Conservation (phyloP, 2,113 vertebrate species). For the Phrynosoma platyrhinos region DNA sequence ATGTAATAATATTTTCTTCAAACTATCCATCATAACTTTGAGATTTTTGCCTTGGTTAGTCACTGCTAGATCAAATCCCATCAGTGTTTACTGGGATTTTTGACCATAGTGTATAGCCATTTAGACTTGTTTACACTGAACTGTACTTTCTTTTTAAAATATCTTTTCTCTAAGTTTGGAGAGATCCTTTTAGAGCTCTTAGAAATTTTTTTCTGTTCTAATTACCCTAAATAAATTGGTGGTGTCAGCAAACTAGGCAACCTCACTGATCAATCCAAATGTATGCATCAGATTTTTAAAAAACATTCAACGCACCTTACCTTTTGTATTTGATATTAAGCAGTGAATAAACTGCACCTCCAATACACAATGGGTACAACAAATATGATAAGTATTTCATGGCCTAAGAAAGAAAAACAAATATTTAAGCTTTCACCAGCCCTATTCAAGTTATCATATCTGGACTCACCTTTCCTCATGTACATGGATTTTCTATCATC, state of each 20-base stretch:
- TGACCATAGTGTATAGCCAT: background rate
- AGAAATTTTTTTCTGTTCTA: background rate
- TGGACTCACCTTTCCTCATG: background rate
- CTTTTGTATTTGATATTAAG: slow-evolving; percentile 93
- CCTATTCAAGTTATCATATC: no score
- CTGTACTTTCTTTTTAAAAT: no score
- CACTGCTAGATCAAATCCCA: background rate
- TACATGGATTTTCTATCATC: background rate
- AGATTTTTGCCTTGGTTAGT: background rate
- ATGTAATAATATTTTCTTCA: background rate
- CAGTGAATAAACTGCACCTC: slow-evolving; percentile 91
- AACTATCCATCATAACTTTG: background rate
- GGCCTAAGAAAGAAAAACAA: slow-evolving; percentile 77
- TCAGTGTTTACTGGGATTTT: background rate
- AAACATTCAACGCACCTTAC: slow-evolving; percentile 72
- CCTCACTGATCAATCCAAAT: background rate
- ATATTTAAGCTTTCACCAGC: background rate
- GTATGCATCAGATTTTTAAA: background rate
- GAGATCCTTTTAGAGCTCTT: background rate
- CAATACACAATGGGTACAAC: slow-evolving; percentile 91
- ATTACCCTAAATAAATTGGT: background rate
- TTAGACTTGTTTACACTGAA: background rate
- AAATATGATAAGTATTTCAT: slow-evolving; percentile 94
- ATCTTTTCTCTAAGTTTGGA: background rate
- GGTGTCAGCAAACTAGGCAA: background rate